Conservation (phyloP, 1,140 invertebrate genomes). For the Oreohelix idahoensis region DNA sequence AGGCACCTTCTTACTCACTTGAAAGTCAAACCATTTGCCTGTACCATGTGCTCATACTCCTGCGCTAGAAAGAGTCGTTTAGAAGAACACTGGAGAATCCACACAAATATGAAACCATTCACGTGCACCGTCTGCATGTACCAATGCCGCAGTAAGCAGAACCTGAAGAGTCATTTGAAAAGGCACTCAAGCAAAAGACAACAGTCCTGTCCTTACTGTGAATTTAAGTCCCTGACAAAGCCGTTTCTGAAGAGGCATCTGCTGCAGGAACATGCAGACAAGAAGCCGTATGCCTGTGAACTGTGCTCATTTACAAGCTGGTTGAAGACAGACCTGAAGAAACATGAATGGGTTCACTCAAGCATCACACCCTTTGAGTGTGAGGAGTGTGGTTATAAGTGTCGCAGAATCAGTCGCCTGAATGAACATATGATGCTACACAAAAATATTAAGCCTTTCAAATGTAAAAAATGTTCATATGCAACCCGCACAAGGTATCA, state of each 20-base stretch:
- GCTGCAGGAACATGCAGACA: background rate
- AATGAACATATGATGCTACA: constrained; percentile 51
- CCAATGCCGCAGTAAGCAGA: constrained; percentile 64
- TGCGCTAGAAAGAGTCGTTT: no score
- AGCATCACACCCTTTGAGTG: constrained; percentile 44
- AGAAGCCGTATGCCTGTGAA: constrained; percentile 10
- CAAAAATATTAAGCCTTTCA: no score
- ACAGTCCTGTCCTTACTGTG: background rate
- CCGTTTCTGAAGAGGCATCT: background rate
- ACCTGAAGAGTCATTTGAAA: constrained; percentile 17
- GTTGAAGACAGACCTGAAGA: constrained; percentile 43
- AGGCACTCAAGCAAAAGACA: background rate
- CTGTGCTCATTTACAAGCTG: constrained; percentile 4
- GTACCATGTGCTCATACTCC: no score
- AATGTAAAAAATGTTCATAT: no score
- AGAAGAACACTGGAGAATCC: no score
- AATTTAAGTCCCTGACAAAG: background rate
- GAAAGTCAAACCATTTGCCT: background rate
- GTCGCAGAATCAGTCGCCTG: constrained; percentile 44
- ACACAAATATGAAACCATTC: no score
- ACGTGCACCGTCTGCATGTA: constrained; percentile 34
- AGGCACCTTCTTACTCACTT: background rate
- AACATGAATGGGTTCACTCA: constrained; percentile 17
- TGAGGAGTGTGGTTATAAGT: constrained; percentile 49
- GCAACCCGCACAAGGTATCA: no score